Evolutionary conservation across 2,888 invertebrate species (phyloP), one percentile per base, ranked within the genome.

Genomic region (Labia minor): DNA sequence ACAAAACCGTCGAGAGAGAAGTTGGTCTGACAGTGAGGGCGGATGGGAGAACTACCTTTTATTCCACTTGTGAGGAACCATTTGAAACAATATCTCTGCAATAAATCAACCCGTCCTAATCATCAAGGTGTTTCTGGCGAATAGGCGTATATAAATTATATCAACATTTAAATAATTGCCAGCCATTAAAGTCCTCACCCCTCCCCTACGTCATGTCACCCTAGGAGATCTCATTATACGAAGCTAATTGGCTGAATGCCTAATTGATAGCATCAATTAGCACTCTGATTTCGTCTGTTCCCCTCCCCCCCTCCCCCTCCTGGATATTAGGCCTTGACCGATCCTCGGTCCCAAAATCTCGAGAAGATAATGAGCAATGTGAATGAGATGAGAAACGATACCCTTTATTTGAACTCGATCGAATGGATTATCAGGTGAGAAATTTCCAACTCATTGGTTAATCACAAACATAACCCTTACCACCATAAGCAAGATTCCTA

Each of bases 241-340:
- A 49, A 49, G 49, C 49, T 49, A 49, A 49, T 49, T 49, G 49
- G 49, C 49, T 49, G 49, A 49, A 49, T 49, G 49, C 49, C 49
- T 49, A 49, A 49, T 49, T 49, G 49, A 49, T 49, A 49, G 49
- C 49, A 16, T 49, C 49, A 49, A 49, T 49, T 49, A 49, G 49
- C 49, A 49, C 49, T 4, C 49, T 49, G 49, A 49, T 49, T 49
- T 49, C 49, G 49, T 49, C 49, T 49, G 49, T 14, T 4, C 6
- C 16, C 3, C 14, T 49, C 8, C 3, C 49, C 6, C 14, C 6
- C 2, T 8, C 6, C 4, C 49, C 14, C 4, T 2, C 49, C n/a
- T n/a, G n/a, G 16, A n/a, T 49, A 49, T n/a, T 16, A 49, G 49
- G 4, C 49, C 49, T 49, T 49, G 49, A 49, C 49, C 49, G 49